Base-by-base conservation (phyloP, 2,888 invertebrate genomes). In the Sesamia inferens region DNA sequence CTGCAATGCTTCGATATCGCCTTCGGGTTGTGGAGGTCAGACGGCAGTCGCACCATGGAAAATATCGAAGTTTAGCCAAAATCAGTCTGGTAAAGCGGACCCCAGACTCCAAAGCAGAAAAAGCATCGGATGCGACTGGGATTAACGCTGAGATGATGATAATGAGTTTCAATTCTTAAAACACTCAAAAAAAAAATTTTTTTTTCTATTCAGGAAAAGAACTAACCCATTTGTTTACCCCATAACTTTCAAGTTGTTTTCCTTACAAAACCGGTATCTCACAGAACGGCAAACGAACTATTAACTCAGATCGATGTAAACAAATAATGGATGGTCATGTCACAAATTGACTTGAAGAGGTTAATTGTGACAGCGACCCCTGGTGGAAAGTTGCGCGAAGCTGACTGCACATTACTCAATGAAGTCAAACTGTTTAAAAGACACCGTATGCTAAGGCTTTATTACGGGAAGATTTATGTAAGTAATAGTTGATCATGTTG, bases 341-440 rank as follows among this genome's bases (percentile, higher is more conserved):
- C 90, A 88, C 87, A 89, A 88, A 89, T 87, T 85, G 86, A 86
- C 85, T 81, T 79, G 79, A 74, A 79, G 76, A 78, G 89, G 87
- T 89, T 86, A 88, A 88, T 88, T 81, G 76, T 83, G 79, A 74
- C 73, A 71, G 74, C 87, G 85, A 89, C 84, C 86, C 74, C 81
- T 57, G 67, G 74, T 87, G 85, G 90, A 90, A 91, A 90, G 91
- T 78, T 75, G 69, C 66, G 82, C 81, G 81, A 84, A 85, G 68
- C 81, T 77, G 58, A 80, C 82, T 85, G 78, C 74, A 82, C 84
- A 85, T 85, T 88, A 88, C 83, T 89, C 90, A 86, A 87, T 88
- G 88, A 83, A 79, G 84, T 76, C 83, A 81, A 87, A 85, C 75
- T 68, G 65, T 80, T 74, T 68, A 76, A 76, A 57, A 71, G 54